Base-by-base conservation (phyloP, 2,113 vertebrate genomes). In the Neopipo cinnamomea region DNA sequence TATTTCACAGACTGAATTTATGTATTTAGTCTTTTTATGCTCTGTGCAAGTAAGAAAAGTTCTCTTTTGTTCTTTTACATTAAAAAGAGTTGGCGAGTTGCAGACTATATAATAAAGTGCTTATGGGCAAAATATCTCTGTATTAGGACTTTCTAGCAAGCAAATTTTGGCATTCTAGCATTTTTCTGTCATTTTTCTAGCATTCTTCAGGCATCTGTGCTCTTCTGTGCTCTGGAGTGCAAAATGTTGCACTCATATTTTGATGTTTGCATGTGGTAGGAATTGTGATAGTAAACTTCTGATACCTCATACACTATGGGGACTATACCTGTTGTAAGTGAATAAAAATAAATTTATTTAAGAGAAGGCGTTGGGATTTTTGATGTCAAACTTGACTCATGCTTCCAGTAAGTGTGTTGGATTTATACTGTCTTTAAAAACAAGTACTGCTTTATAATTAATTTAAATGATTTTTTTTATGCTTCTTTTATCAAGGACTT, bases 261-360 rank as follows among this genome's bases (percentile, higher is more conserved):
- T 17, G 2, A 1, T 31, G 24, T 63, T 61, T 74, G 35, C 13
- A 61, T 90, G 8, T 49, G 19, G 9, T 63, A n/a, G n/a, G 21
- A 65, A 8, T 25, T 79, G 49, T 63, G 35, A 79, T 24, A 59
- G 21, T 76, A 25, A 58, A 16, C 14, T 89, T 56, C 33, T 47
- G 12, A 23, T 50, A 23, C 22, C 14, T 58, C 1, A 2, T 53
- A 6, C 1, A 3, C 0, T 0, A 37, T 49, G 17, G 10, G 33
- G 5, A 49, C 46, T 44, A 10, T 53, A 53, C 23, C 31, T 55
- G 22, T 55, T 84, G 8, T 24, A 77, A 73, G 2, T 39, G 15
- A 66, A 90, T 35, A 79, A 86, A 91, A 73, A 58, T n/a, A 46
- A 35, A 33, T 7, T 27, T 77, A 23, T 66, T 75, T 67, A 25